These are phyloP conservation scores for Cylindroiulus punctatus DNA, from an alignment of 2,888 invertebrate species.

Conservation along the genomic window DNA sequence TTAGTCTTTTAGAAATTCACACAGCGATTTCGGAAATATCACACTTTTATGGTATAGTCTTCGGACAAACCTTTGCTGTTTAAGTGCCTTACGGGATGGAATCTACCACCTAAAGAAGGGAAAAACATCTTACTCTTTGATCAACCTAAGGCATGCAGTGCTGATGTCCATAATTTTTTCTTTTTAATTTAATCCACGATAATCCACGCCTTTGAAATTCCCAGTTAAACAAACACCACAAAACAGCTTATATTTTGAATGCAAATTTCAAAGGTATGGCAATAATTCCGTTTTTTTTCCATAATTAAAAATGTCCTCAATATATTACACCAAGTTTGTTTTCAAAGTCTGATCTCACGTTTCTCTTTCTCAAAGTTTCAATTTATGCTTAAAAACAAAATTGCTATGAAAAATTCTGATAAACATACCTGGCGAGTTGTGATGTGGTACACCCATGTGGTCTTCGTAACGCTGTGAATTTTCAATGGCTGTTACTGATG, in stretches of 20 bases:
- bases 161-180: too few species aligned
- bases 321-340: too few species aligned
- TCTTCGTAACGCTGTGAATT: slow-evolving; percentile 40
- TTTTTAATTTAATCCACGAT: too few species aligned
- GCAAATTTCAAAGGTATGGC: too few species aligned
- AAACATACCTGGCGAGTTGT: slow-evolving; percentile 44
- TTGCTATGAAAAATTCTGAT: neutral
- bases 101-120: slow-evolving; percentile 6
- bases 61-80: slow-evolving; percentile 27
- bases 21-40: neutral
- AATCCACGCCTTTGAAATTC: too few species aligned
- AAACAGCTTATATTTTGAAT: too few species aligned
- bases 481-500: slow-evolving; percentile 47
- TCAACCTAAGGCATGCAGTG: too few species aligned
- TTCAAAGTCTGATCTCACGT: neutral
- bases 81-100: slow-evolving; percentile 32
- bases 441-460: neutral
- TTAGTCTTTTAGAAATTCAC: neutral
- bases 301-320: too few species aligned
- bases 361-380: neutral
- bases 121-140: neutral
- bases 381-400: neutral
- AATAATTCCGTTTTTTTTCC: too few species aligned
- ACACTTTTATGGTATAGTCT: slow-evolving; percentile 52
- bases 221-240: too few species aligned